Base-by-base conservation (phyloP, 2,888 invertebrate species). In the Cistogaster globosa region DNA sequence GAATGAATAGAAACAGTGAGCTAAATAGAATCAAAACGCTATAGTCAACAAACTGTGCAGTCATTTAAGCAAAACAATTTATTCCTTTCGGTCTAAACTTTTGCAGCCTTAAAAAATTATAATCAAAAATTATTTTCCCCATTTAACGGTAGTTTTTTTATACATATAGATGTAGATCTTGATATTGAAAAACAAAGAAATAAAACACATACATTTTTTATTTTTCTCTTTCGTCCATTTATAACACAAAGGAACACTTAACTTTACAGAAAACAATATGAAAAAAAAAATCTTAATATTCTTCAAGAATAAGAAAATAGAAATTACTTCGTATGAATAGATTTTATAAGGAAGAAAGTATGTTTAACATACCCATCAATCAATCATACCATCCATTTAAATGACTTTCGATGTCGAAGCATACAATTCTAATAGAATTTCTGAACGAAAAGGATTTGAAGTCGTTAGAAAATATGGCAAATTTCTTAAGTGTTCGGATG, bases 381-480 rank as follows among this genome's bases (percentile, higher is more conserved):
- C 45, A n/a, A 4, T 9, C 51, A 11, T 53, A 14, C 8, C n/a
- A 22, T 45, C 1, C 20, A 8, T 38, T 69, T 58, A 57, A 18
- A 62, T 48, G 18, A 42, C 63, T 58, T 51, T 58, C 22, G 82
- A 63, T 58, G 58, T 26, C 55, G 32, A 69, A 4, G 69, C 63
- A 48, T 57, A 62, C 20, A 89, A 68, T 77, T 89, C 87, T 32
- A 87, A 86, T 74, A 89, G 82, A 69, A 89, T 89, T 32, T 89
- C 89, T 26, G 76, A 71, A 72, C 88, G 88, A 51, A 89, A 89
- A 36, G 89, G 89, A 82, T 89, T 89, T 16, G 88, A 88, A 26
- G 88, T 89, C 53, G 88, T 86, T 76, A 88, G 77, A 57, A 82
- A 84, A 79, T 87, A 88, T 9, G 88, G 86, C 58, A 88, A 84